A percentile compares a stretch with the other conserved stretches of the same genome.
Evolutionary conservation across 2,797 vertebrate species (phyloP).

Genomic region (Crax fasciolata): DNA sequence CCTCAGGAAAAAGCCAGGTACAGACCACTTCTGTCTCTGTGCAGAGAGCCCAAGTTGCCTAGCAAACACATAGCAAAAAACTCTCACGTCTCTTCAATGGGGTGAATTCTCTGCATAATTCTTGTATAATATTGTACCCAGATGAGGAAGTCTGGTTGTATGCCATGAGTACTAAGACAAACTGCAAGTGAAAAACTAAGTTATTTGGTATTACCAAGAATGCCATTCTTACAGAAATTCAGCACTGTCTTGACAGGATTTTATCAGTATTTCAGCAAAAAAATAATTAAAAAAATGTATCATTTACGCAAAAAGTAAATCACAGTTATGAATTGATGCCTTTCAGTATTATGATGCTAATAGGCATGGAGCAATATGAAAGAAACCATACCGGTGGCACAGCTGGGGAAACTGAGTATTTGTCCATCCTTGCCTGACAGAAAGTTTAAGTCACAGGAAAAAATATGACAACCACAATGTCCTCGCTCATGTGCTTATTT

Average conservation of each 20-base stretch:
- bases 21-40: neutral
- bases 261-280: neutral
- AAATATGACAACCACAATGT: fast-evolving
- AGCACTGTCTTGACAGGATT: neutral
- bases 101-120: neutral
- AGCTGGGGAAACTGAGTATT: neutral
- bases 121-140: neutral
- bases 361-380: neutral
- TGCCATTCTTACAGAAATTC: conserved; percentile 16
- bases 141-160: neutral
- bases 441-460: neutral
- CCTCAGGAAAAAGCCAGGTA: neutral
- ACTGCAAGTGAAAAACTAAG: neutral
- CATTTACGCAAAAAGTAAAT: neutral
- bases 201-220: conserved; percentile 36
- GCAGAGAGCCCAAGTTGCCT: neutral
- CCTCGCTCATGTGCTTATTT: neutral
- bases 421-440: neutral
- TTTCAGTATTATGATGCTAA: neutral
- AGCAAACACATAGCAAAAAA: neutral
- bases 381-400: neutral
- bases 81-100: neutral
- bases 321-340: neutral
- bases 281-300: neutral
- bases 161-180: neutral